Conservation (phyloP, 2,113 vertebrate species). For the Lanius collurio region DNA sequence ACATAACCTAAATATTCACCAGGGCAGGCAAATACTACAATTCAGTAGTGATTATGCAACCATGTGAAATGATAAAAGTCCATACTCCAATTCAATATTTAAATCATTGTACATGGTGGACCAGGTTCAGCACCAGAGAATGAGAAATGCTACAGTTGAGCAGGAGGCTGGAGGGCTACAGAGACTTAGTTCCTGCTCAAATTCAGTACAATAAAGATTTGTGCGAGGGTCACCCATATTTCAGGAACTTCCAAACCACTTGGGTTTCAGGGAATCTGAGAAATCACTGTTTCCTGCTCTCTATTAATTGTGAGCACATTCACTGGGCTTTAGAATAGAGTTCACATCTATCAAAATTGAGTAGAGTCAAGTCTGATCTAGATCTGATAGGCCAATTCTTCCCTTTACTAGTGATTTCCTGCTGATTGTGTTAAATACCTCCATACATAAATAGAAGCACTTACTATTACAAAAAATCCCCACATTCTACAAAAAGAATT, state of each 20-base stretch:
- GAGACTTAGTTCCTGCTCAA: neutral
- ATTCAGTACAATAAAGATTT: neutral
- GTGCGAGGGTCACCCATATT: neutral
- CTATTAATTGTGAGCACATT: neutral
- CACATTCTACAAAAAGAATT: neutral
- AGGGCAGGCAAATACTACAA: neutral
- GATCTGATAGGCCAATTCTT: neutral
- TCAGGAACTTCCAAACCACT: neutral
- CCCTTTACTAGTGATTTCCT: neutral
- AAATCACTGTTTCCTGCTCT: neutral
- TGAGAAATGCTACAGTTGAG: neutral
- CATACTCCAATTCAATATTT: neutral
- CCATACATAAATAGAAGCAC: neutral
- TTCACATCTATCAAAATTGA: neutral
- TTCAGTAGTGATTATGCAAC: neutral
- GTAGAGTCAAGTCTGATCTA: neutral
- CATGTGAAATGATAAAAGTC: neutral
- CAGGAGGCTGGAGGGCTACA: neutral
- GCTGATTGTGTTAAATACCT: neutral
- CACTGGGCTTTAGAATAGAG: neutral
- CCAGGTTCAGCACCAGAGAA: neutral
- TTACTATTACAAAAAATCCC: neutral
- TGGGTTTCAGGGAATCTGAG: neutral
- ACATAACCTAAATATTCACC: neutral
- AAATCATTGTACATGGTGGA: neutral